Evolutionary conservation across 2,113 vertebrate species (phyloP).

Genomic region (Ariopsis seemanni): DNA sequence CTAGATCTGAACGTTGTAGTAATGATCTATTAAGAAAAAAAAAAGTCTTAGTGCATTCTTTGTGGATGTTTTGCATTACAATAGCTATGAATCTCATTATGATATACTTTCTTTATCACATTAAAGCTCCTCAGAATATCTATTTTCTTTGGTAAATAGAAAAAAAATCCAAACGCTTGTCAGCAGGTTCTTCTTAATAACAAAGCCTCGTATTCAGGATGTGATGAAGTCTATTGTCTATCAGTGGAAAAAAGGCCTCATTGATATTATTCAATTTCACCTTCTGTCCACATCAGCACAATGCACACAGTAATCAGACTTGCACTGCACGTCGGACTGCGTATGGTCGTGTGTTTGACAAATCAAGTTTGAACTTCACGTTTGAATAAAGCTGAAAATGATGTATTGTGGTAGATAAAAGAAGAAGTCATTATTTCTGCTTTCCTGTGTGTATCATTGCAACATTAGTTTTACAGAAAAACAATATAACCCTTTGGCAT

Average conservation of each 20-base stretch:
- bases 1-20: no score
- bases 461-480: neutral
- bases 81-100: no score
- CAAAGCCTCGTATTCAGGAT: neutral
- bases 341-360: no score
- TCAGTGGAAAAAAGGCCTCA: neutral
- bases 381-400: neutral
- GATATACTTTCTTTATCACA: no score
- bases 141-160: no score
- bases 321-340: no score
- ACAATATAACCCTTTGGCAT: neutral
- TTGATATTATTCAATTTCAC: neutral
- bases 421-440: neutral
- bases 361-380: neutral
- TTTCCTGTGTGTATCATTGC: neutral
- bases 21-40: no score
- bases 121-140: no score
- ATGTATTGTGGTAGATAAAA: neutral
- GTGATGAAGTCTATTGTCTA: neutral
- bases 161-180: neutral
- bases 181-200: neutral
- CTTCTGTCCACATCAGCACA: neutral
- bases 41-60: no score
- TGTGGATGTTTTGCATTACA: no score
- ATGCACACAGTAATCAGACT: no score